Percentiles rank a stretch among this genome's conserved stretches.
Evolutionary conservation across 1,140 invertebrate genomes (phyloP).

Genomic region (Pogonomyrmex barbatus): DNA sequence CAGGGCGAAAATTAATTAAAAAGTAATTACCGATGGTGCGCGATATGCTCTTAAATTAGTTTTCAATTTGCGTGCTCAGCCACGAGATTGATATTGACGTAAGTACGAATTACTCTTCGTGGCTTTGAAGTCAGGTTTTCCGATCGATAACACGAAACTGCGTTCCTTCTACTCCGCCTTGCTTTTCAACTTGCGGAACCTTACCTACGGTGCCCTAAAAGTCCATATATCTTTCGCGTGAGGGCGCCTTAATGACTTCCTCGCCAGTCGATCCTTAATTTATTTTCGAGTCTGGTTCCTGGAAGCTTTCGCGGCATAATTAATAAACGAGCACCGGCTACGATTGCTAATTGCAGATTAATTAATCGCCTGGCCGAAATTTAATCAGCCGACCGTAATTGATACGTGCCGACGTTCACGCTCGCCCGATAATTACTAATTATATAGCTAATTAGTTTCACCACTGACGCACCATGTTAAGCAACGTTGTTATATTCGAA

Average conservation of each 20-base stretch:
- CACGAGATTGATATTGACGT: slow-evolving; percentile 62
- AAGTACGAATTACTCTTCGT: slow-evolving; percentile 59
- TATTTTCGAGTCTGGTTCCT: slow-evolving; percentile 62
- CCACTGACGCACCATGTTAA: slow-evolving; percentile 2
- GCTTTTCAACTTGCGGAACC: slow-evolving; percentile 39
- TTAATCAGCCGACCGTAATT: slow-evolving; percentile 53
- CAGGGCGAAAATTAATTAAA: slow-evolving; percentile 57
- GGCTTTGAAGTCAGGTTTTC: slow-evolving; percentile 63
- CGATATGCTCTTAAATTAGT: slow-evolving; percentile 62
- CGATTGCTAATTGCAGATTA: slow-evolving; percentile 65
- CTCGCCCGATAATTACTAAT: slow-evolving; percentile 59
- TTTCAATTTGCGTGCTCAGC: slow-evolving; percentile 55
- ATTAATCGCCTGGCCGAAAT: slow-evolving; percentile 64
- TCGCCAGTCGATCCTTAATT: slow-evolving; percentile 65
- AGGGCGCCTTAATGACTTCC: slow-evolving; percentile 66
- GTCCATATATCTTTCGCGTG: slow-evolving; percentile 58
- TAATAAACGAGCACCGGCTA: slow-evolving; percentile 61
- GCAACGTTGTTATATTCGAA: slow-evolving; percentile 12
- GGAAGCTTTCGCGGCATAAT: slow-evolving; percentile 67
- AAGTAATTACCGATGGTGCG: slow-evolving; percentile 60
- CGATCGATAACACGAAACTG: slow-evolving; percentile 57
- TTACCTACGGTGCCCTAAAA: slow-evolving; percentile 32
- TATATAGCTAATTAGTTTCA: slow-evolving; percentile 50
- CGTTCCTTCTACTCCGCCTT: slow-evolving; percentile 7
- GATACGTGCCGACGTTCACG: slow-evolving; percentile 56